Evolutionary conservation across 2,888 invertebrate genomes (phyloP), one percentile per base, ranked within the genome.

Genomic region (Andricus curvator): DNA sequence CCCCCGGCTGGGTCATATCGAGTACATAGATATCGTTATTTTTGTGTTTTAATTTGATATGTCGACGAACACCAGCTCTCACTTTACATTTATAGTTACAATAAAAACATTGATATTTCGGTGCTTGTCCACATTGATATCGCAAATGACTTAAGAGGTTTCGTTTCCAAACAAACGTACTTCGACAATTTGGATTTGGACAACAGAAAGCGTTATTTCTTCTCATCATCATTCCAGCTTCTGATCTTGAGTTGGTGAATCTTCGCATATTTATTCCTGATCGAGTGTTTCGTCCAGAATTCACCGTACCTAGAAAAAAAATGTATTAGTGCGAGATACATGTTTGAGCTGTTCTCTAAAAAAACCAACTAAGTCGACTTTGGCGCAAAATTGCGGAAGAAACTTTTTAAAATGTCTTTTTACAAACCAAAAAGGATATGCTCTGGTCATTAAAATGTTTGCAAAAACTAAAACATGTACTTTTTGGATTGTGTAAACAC

Each of bases 51-150:
- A 51, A 48, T 37, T 77, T 82, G 41, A 89, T 85, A 80, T 90
- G 88, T 29, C 84, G 87, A 22, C 86, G 82, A 62, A 91, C 79
- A 64, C 90, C 87, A 3, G 85, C 78, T 74, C 88, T 90, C 15
- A 88, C 87, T 79, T 91, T 91, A 66, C 88, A 88, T 67, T 86
- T 76, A 81, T 90, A 89, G 41, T 85, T 85, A 80, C 92, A 92
- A 48, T 89, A 88, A 8, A 89, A 89, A 82, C 90, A 92, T 77
- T 88, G 86, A 78, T 90, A 89, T 33, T 88, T 86, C 4, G 88
- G 87, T 60, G 84, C 86, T 88, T 94, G 94, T 74, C 95, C 94
- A 86, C 95, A 95, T 88, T 94, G 94, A 85, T 94, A 94, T 11
- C 93, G 92, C 86, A 93, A 87, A 86, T 95, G 95, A n/a, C 85